phyloP scores from a whole-genome alignment of 1,140 invertebrate genomes.

The Magallana ariakensis region DNA sequence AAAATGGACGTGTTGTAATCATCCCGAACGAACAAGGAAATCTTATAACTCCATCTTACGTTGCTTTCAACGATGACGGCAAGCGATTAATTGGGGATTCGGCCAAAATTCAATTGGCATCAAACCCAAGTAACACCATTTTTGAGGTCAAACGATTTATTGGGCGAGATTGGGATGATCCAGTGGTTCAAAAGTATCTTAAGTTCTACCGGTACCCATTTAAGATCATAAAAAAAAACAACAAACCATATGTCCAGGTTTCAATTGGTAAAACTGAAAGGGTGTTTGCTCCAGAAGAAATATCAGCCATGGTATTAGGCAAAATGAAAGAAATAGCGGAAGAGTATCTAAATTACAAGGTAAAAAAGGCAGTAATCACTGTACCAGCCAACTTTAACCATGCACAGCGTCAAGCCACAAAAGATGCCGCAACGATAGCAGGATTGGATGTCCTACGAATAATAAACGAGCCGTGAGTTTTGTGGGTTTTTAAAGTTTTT shows the following conservation, averaged over 20 bases:
- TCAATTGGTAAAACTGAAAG: slow-evolving; percentile 87
- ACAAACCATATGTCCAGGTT: slow-evolving; percentile 88
- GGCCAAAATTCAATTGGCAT: slow-evolving; percentile 98
- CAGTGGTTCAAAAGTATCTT: slow-evolving; percentile 93
- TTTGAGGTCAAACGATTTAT: slow-evolving; percentile 98
- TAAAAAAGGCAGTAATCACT: slow-evolving; percentile 97
- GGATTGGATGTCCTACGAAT: slow-evolving; percentile 98
- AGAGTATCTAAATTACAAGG: slow-evolving; percentile 95
- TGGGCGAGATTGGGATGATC: slow-evolving; percentile 94
- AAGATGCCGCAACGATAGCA: slow-evolving; percentile 87
- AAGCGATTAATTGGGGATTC: slow-evolving; percentile 98
- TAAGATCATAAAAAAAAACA: slow-evolving; percentile 90
- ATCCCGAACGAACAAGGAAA: slow-evolving; percentile 99
- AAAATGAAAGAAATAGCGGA: slow-evolving; percentile 99
- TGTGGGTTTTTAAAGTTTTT: too few species aligned
- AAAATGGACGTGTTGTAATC: slow-evolving; percentile 98
- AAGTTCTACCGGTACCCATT: slow-evolving; percentile 98
- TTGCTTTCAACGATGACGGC: slow-evolving; percentile 96
- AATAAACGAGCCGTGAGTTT: slow-evolving; percentile 94
- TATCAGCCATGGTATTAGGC: slow-evolving; percentile 97
- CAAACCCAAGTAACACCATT: slow-evolving; percentile 97
- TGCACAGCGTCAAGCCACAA: slow-evolving; percentile 97
- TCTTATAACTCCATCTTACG: slow-evolving; percentile 97
- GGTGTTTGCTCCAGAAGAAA: slow-evolving; percentile 96
- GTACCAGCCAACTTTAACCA: slow-evolving; percentile 99